Base-by-base conservation (phyloP, 2,113 vertebrate species). In the Melanocharis versteri region DNA sequence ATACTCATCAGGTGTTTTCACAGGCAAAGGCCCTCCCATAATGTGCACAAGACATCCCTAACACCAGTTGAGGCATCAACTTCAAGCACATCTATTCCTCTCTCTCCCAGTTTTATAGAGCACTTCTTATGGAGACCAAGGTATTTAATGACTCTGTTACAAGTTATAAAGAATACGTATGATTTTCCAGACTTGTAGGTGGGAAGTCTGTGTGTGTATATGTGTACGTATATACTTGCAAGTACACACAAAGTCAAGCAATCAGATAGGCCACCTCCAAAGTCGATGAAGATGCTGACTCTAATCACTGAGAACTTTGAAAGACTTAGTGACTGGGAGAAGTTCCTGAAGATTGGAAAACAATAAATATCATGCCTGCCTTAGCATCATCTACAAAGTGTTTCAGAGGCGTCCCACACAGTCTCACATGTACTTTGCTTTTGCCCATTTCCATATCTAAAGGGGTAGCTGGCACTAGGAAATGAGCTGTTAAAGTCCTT, bases 41-140 rank as follows among this genome's bases (percentile, higher is more conserved):
- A 37, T 3, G 3, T 10, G 42, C 33, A 16, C 39, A 44, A 86
- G 47, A 33, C 5, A 83, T 2, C 7, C 31, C 12, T 45, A 83
- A 50, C 0, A 13, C 4, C 58, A 78, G 13, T 0, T 58, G 15
- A 57, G 12, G 23, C 33, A 57, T 51, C 37, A 54, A 9, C 33
- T 73, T 73, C 54, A 66, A 64, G 28, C 5, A 22, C 13, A 28
- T 37, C 22, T 76, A 5, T 18, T 87, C 7, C 24, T 71, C 13
- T 72, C 37, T 40, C 50, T 68, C 39, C 15, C 19, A 39, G 0
- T 47, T 81, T 40, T 15, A 40, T 2, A 54, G 17, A 66, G 33
- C 21, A 56, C 18, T 78, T 90, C 28, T 58, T 37, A 56, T 0
- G 3, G n/a, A 72, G 15, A 65, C 51, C 35, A 62, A 42, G 4